Evolutionary conservation across 37 sponge, comb jelly and placozoan species (phyloP).

Genomic region (Hormiphora californensis): DNA sequence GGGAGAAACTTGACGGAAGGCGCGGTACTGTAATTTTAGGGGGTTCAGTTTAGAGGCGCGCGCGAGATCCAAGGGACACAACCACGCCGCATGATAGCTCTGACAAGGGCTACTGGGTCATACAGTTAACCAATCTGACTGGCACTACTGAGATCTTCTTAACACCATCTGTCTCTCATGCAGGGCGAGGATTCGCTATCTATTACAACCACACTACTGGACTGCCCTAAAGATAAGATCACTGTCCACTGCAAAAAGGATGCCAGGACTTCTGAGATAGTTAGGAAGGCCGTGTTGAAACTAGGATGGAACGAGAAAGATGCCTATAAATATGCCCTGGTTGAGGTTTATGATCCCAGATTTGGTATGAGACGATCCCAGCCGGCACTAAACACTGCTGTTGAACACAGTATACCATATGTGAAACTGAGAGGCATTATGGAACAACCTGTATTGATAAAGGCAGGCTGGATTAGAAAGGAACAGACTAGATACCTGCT

Average conservation of each 20-base stretch:
- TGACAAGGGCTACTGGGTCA: too few relatives aligned
- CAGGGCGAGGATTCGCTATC: too few relatives aligned
- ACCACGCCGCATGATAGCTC: too few relatives aligned
- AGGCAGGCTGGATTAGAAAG: background rate
- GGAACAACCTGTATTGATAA: background rate
- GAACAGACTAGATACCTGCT: conserved; percentile 34
- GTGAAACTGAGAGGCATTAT: background rate
- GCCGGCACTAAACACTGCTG: conserved; percentile 28
- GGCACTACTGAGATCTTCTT: too few relatives aligned
- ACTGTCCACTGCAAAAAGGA: background rate
- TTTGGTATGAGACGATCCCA: background rate
- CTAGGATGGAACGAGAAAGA: background rate
- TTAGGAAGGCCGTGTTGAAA: background rate
- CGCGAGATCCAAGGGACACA: too few relatives aligned
- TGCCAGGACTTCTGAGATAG: background rate
- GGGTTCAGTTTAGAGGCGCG: too few relatives aligned
- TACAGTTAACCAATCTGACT: too few relatives aligned
- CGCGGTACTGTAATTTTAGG: too few relatives aligned
- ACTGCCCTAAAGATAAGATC: conserved; percentile 30
- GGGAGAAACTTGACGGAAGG: too few relatives aligned
- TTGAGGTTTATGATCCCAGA: conserved; percentile 18
- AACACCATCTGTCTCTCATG: too few relatives aligned
- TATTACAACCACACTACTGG: too few relatives aligned
- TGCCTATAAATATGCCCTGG: conserved; percentile 35
- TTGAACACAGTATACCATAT: conserved; percentile 11